Evolutionary conservation across 2,113 vertebrate genomes (phyloP), one percentile per base, ranked within the genome.

Genomic region (Heliornis fulica): DNA sequence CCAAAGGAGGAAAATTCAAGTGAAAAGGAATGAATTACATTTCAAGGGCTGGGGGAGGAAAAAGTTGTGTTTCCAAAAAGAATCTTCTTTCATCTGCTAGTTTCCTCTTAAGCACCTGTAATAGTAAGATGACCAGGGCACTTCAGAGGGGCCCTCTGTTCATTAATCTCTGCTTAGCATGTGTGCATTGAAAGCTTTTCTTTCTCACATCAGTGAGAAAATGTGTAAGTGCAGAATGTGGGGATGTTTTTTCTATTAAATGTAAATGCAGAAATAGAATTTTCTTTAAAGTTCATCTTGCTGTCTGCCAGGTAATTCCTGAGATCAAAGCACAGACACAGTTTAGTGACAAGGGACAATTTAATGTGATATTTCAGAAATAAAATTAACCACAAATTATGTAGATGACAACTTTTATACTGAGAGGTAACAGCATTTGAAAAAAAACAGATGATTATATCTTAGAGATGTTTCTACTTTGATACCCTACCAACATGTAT

Each of bases 321-420:
- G 85, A 96, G 57, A 83, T 94, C 40, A 97, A 97, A 96, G 92
- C 51, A 83, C 78, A 92, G 83, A 86, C 53, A 91, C 69, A 95
- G 25, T 90, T 65, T 32, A 83, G 15, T 31, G 61, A 76, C 20
- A 83, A 38, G 75, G 20, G 22, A 66, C 41, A 81, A 77, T 87
- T 96, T 94, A 88, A 78, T 94, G 60, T 85, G 83, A 88, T n/a
- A 64, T 92, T 80, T 88, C n/a, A 89, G 66, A 61, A 51, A 34
- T 56, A 51, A 65, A 90, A 75, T 74, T 87, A 66, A 41, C 56
- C 29, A 88, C 29, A 66, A 56, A 86, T 70, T 65, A 53, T 28
- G 10, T 41, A 65, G 26, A 51, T 9, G 56, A 50, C 41, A 60
- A 15, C 8, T 34, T 69, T 71, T 74, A n/a, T 20, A 74, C 17